These are phyloP conservation scores for Stomorhina lunata DNA, from an alignment of 2,888 invertebrate genomes.

Conservation along the genomic window DNA sequence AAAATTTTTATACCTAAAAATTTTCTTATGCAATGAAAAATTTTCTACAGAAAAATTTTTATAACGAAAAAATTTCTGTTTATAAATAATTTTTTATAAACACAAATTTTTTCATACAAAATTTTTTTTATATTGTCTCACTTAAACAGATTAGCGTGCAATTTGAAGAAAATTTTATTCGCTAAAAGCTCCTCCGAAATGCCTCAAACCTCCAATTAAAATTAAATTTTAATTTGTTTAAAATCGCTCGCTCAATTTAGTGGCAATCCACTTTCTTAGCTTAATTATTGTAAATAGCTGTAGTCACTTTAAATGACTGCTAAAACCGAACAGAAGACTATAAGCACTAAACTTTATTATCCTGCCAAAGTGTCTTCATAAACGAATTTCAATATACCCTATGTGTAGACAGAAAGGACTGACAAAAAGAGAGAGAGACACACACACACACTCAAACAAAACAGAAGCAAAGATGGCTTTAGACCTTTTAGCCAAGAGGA, in stretches of 20 bases:
- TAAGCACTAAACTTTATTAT: conserved; percentile 58
- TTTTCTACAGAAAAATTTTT: no score
- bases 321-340: conserved; percentile 37
- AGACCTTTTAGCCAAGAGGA: not conserved
- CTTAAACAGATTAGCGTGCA: no score
- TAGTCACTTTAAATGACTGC: conserved; percentile 54
- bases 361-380: conserved; percentile 46
- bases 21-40: no score
- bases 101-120: no score
- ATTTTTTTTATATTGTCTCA: no score
- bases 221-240: conserved; percentile 1
- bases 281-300: conserved; percentile 58
- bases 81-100: no score
- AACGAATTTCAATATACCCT: conserved; percentile 39
- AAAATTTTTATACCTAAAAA: no score
- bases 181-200: not conserved
- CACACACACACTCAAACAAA: not conserved
- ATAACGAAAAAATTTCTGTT: no score
- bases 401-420: no score
- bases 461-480: not conserved
- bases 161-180: not conserved
- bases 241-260: not conserved
- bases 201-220: not conserved
- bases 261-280: conserved; percentile 33
- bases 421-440: no score